Evolutionary conservation across 2,113 vertebrate genomes (phyloP), one percentile per base, ranked within the genome.

Genomic region (Peromyscus californicus): DNA sequence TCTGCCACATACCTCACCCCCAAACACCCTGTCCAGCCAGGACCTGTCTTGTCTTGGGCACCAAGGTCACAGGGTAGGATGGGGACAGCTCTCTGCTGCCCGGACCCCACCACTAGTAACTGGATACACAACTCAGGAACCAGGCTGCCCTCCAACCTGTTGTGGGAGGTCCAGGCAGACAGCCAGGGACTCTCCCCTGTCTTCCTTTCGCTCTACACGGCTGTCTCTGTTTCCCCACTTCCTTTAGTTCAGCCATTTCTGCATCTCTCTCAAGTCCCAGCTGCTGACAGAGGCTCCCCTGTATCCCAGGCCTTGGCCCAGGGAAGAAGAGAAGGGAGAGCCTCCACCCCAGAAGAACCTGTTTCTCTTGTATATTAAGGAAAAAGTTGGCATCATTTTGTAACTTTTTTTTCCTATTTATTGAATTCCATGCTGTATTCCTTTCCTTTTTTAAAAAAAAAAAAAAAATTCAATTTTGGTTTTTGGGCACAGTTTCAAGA

Each of bases 381-480:
- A 95, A 90, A 97, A 94, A 96, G 90, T 95, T 91, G 75, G 88
- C 59, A 48, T 92, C 89, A 72, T 98, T 98, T 98, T 98, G 97
- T 98, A 98, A 98, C 96, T 96, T 93, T 96, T 78, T 54, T 98
- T 98, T 98, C 97, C 97, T 98, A 98, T 98, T 98, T 98, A 98
- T 98, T 98, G 97, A 98, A 95, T 92, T 21, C 1, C 82, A 96
- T 97, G 97, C 97, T 98, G 97, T 98, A 96, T 97, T 97, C 92
- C 33, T 78, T 84, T 94, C 91, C 59, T 74, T 95, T 69, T 70
- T 72, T 70, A 36, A 17, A 36, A 84, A 84, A 61, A 83, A 82
- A 78, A n/a, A 97, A 57, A 29, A 51, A 36, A 1, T 83, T 31
- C 19, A 10, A 29, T 67, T 57, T 85, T 48, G 10, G 3, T 59